Conservation (phyloP, 2,113 vertebrate species). For the Cinclus mexicanus region DNA sequence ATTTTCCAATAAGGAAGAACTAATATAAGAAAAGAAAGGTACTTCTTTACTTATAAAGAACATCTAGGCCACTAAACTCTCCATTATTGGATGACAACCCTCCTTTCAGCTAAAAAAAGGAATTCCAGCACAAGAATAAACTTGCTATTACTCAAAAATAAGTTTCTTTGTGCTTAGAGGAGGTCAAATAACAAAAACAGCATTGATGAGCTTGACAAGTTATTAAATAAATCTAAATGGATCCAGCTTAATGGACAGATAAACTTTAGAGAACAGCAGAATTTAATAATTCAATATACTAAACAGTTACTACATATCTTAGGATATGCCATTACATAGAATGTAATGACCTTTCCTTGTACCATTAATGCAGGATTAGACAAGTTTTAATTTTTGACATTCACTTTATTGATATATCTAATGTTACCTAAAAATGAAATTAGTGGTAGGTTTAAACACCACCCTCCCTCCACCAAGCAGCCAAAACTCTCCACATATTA, state of each 20-base stretch:
- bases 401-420: neutral
- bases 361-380: neutral
- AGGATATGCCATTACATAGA: neutral
- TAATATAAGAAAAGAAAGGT: neutral
- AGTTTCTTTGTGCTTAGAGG: neutral
- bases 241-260: slow-evolving; percentile 38
- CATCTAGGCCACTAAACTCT: neutral
- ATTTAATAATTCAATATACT: neutral
- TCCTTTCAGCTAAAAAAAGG: neutral
- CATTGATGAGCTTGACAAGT: neutral
- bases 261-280: neutral
- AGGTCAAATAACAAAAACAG: neutral
- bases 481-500: neutral
- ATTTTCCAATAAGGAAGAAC: neutral
- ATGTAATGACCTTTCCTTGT: neutral
- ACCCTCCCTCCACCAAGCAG: neutral
- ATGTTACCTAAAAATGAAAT: neutral
- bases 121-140: neutral
- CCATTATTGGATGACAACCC: neutral
- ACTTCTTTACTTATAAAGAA: neutral
- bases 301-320: neutral
- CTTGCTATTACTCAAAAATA: neutral
- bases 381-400: neutral
- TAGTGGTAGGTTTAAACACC: neutral
- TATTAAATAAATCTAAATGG: neutral